Conservation (phyloP, 2,888 invertebrate genomes). For the Philereme transversata region DNA sequence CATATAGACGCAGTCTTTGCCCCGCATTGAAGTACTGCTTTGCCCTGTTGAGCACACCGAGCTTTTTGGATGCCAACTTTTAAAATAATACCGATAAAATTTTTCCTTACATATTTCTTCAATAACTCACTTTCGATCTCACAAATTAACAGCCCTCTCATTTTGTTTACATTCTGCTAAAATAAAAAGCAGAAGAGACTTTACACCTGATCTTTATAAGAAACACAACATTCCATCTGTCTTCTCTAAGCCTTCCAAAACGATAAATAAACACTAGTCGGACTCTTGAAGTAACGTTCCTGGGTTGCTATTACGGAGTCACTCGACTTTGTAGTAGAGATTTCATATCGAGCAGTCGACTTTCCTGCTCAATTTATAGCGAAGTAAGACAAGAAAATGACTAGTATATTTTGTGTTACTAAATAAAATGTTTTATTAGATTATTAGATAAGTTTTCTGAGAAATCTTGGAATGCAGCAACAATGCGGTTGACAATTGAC, state of each 20-base stretch:
- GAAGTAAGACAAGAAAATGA: no score
- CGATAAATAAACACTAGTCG: conserved; percentile 82
- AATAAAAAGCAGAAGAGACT: conserved; percentile 68
- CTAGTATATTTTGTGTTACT: no score
- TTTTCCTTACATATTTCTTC: conserved; percentile 20
- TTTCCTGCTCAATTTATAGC: not conserved
- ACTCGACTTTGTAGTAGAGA: conserved; percentile 40
- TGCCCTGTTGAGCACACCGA: no score
- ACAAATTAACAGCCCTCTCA: conserved; percentile 50
- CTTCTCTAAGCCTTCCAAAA: conserved; percentile 80
- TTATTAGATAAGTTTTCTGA: no score
- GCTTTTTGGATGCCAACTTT: no score
- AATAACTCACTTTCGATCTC: conserved; percentile 37
- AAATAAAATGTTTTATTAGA: no score
- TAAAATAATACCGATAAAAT: not conserved
- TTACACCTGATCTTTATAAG: conserved; percentile 71
- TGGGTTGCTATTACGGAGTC: conserved; percentile 52
- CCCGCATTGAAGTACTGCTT: no score
- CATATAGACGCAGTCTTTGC: no score
- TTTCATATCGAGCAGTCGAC: conserved; percentile 11
- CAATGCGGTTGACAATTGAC: no score
- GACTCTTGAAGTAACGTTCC: conserved; percentile 64
- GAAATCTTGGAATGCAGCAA: no score
- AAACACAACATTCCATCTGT: conserved; percentile 80
- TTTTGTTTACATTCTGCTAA: conserved; percentile 63